A percentile compares a stretch with the other conserved stretches of the same genome.
These are phyloP conservation scores for Sula dactylatra DNA, from an alignment of 2,113 vertebrate genomes.

Conservation along the genomic window DNA sequence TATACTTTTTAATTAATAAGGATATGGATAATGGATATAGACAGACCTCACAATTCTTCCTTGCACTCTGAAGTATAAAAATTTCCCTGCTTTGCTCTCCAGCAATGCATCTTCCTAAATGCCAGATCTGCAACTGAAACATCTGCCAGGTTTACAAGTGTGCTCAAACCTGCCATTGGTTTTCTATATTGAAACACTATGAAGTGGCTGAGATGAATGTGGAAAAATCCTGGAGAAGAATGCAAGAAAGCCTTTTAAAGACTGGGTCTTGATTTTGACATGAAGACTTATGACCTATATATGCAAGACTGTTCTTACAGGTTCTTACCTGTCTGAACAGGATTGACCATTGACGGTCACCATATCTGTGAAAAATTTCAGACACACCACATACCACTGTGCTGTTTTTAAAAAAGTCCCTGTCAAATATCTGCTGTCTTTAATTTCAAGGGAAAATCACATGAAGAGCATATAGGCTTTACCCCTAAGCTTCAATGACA, in stretches of 20 bases:
- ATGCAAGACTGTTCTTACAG: not conserved
- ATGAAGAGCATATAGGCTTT: not conserved
- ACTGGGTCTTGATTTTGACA: not conserved
- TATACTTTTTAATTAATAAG: not conserved
- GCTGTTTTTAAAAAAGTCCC: not conserved
- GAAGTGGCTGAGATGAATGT: not conserved
- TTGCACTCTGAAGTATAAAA: not conserved
- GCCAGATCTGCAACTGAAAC: not conserved
- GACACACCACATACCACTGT: not conserved
- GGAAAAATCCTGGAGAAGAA: not conserved
- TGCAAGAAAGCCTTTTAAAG: not conserved
- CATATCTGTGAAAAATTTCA: not conserved
- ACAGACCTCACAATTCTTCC: not conserved
- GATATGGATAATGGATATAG: not conserved
- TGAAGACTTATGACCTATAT: not conserved
- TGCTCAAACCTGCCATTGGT: not conserved
- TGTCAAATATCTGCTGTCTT: not conserved
- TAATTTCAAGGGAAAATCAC: conserved; percentile 24
- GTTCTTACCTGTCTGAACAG: not conserved
- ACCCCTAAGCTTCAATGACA: not conserved
- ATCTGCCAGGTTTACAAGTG: not conserved
- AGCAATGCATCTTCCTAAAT: not conserved
- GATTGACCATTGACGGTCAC: not conserved
- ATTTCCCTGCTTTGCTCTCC: not conserved
- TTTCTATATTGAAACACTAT: not conserved